Conservation (phyloP, 2,113 vertebrate genomes). For the Sander vitreus region DNA sequence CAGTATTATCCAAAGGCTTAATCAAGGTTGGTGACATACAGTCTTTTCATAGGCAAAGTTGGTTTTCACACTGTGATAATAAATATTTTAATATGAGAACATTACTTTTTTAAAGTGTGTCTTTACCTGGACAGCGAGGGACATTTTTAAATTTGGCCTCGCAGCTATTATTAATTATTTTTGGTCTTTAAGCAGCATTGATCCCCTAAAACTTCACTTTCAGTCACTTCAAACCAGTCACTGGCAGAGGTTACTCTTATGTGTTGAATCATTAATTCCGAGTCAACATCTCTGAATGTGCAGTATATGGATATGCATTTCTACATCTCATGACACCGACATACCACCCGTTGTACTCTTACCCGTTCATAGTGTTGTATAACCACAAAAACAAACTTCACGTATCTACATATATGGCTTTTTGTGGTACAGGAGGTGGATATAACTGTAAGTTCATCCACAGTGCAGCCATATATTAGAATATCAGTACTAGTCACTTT, state of each 20-base stretch:
- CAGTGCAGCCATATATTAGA: neutral
- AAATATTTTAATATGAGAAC: neutral
- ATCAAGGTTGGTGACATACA: constrained; percentile 7
- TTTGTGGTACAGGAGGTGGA: neutral
- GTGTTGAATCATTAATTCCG: neutral
- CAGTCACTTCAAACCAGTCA: constrained; percentile 3
- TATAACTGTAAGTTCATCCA: neutral
- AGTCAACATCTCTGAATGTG: neutral
- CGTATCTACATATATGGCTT: constrained; percentile 10
- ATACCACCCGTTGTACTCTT: neutral
- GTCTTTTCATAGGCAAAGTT: constrained; percentile 21
- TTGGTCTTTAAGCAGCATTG: neutral
- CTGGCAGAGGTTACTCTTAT: neutral
- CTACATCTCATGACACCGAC: neutral
- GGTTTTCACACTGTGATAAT: constrained; percentile 26
- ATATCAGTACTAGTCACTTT: neutral
- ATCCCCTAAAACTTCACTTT: neutral
- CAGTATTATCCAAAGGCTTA: constrained; percentile 17
- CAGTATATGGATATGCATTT: neutral
- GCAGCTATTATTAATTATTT: neutral
- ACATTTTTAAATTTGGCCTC: neutral
- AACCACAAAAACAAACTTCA: neutral
- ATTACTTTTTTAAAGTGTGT: constrained; percentile 14
- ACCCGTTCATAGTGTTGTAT: neutral
- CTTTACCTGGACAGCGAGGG: neutral